These are phyloP conservation scores for Epinephelus malabaricus DNA, from an alignment of 2,797 vertebrate species.

Conservation along the genomic window DNA sequence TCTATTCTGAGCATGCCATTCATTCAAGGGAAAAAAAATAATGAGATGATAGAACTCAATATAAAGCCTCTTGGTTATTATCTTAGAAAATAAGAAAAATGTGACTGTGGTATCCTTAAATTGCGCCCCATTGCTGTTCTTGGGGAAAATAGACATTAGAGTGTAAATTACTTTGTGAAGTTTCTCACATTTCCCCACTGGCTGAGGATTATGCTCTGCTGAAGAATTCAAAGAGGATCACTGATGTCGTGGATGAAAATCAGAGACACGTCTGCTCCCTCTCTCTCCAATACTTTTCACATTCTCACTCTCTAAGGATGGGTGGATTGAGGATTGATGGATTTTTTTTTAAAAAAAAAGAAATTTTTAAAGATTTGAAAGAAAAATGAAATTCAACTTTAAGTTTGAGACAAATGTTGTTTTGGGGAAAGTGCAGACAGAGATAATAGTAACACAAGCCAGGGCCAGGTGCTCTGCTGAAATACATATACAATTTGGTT, in stretches of 20 bases:
- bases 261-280: constrained; percentile 29
- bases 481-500: too few relatives aligned
- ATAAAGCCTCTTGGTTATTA: constrained; percentile 50
- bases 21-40: constrained; percentile 21
- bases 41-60: constrained; percentile 32
- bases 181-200: constrained; percentile 64
- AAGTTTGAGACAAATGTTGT: constrained; percentile 19
- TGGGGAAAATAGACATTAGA: constrained; percentile 57
- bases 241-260: constrained; percentile 52
- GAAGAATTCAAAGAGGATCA: constrained; percentile 64
- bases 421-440: neutral
- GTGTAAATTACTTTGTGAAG: constrained; percentile 67
- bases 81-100: constrained; percentile 53
- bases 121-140: constrained; percentile 39
- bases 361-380: constrained; percentile 24
- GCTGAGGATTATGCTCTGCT: constrained; percentile 53
- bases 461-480: too few relatives aligned
- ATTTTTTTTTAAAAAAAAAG: constrained; percentile 19
- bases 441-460: neutral
- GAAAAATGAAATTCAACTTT: constrained; percentile 16
- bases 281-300: constrained; percentile 10
- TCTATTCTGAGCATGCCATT: constrained; percentile 44
- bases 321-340: neutral
- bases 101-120: constrained; percentile 48
- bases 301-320: constrained; percentile 28